Evolutionary conservation across 2,888 invertebrate species (phyloP), one percentile per base, ranked within the genome.

Genomic region (Ochropleura leucogaster): DNA sequence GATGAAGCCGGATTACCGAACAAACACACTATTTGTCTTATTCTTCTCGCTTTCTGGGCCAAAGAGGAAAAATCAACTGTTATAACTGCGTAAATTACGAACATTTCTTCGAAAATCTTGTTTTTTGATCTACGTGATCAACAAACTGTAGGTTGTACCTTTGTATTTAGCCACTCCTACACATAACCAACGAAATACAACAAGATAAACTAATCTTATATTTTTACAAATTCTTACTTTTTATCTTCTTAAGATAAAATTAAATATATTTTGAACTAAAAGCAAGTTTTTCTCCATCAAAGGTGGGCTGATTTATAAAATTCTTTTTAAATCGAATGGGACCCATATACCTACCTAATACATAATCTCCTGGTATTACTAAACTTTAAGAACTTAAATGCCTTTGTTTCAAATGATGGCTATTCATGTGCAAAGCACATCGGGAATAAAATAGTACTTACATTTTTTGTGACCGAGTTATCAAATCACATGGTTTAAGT

Each of bases 1-100:
- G 68, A 75, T 74, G 75, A 73, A 46, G 30, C 62, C 14, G 68
- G 78, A 87, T 86, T 84, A 85, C 81, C 74, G 77, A 83, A 82
- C 82, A 76, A 77, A 77, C 63, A 42, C 49, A 70, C 57, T 68
- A 79, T 84, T 70, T 70, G 46, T 73, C 69, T 73, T 75, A 77
- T 77, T 75, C 18, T 66, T 82, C 80, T 75, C 46, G 42, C 49
- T 14, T 73, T 76, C 83, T 78, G 44, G 66, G 53, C 8, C 1
- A 47, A 57, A 62, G 44, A 20, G 20, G n/a, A 65, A 63, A 68
- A 74, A 60, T 51, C 4, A n/a, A 55, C 47, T 6, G 12, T 4
- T n/a, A 42, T 53, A 60, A 40, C 16, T 55, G 5, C 20, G 51
- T 63, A 42, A 64, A 65, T 10, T 40, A 16, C 40, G 16, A 59